phyloP scores from a whole-genome alignment of 1,140 invertebrate genomes.

The Pseudomyrmex flavicornis region DNA sequence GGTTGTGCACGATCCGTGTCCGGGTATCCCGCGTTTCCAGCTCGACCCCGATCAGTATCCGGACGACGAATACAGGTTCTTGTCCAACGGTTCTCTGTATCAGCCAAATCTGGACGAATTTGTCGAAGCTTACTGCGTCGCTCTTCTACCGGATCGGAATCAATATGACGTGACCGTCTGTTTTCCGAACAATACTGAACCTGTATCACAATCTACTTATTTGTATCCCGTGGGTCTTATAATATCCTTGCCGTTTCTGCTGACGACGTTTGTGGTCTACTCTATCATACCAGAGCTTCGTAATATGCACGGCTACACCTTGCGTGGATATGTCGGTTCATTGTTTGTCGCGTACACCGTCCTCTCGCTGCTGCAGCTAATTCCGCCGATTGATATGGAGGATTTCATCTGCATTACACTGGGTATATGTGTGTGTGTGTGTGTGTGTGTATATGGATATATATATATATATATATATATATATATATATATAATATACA shows the following conservation, averaged over 20 bases:
- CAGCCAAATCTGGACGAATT: constrained; percentile 69
- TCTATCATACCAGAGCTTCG: constrained; percentile 84
- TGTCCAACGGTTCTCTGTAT: constrained; percentile 86
- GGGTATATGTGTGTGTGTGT: constrained; percentile 77
- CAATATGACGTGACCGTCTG: constrained; percentile 66
- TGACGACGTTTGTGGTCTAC: constrained; percentile 85
- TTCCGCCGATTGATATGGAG: constrained; percentile 77
- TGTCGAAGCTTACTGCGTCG: constrained; percentile 68
- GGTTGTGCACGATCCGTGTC: constrained; percentile 59
- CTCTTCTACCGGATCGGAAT: neutral
- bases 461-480: no score
- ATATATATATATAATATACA: no score
- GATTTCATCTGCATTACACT: constrained; percentile 80
- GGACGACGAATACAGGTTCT: constrained; percentile 84
- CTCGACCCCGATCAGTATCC: constrained; percentile 81
- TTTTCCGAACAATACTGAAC: constrained; percentile 22
- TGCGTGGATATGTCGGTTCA: constrained; percentile 85
- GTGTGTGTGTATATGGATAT: no score
- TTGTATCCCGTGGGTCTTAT: constrained; percentile 78
- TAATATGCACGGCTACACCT: constrained; percentile 86
- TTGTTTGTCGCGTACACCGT: constrained; percentile 84
- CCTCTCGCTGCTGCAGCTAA: constrained; percentile 82
- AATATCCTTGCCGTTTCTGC: constrained; percentile 85
- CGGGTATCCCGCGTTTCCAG: constrained; percentile 73
- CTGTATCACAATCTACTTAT: neutral